These are phyloP conservation scores for Hydractinia symbiolongicarpus DNA, from an alignment of 30 jellyfish, hydroid and myxozoan species.

Conservation along the genomic window DNA sequence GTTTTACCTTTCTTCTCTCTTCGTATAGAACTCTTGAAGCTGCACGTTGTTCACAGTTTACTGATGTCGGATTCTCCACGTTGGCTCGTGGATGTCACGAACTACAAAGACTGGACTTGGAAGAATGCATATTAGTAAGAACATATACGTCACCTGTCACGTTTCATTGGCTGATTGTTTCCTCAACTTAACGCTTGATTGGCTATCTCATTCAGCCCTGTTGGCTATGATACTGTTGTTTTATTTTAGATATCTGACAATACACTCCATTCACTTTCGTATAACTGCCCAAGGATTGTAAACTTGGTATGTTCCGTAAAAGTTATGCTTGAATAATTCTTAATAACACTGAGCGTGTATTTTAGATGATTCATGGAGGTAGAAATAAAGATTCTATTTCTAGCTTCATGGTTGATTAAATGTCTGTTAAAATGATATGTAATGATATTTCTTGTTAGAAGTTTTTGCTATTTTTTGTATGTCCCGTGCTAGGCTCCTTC, in stretches of 20 bases:
- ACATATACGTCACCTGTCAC: not conserved
- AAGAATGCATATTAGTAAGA: conserved; percentile 84
- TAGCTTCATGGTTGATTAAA: no score
- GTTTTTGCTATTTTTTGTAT: no score
- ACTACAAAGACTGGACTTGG: conserved; percentile 91
- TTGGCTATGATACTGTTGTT: not conserved
- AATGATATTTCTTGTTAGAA: no score
- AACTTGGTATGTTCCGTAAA: conserved; percentile 52
- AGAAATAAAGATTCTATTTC: no score
- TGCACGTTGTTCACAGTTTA: conserved; percentile 90
- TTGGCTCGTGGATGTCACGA: conserved; percentile 94
- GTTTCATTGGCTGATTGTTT: not conserved
- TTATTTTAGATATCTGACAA: conserved; percentile 76
- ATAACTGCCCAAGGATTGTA: conserved; percentile 81
- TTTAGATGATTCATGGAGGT: no score
- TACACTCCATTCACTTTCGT: conserved; percentile 73
- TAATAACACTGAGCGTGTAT: no score
- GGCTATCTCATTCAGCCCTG: not conserved
- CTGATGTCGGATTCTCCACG: conserved; percentile 81
- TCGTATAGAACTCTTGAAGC: conserved; percentile 81
- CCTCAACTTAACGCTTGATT: not conserved
- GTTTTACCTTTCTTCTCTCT: not conserved
- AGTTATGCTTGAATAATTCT: no score
- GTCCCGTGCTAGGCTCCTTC: no score
- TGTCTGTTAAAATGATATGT: no score